Conservation (phyloP, 92 coral and sea anemone genomes). For the Zoanthus sociatus region DNA sequence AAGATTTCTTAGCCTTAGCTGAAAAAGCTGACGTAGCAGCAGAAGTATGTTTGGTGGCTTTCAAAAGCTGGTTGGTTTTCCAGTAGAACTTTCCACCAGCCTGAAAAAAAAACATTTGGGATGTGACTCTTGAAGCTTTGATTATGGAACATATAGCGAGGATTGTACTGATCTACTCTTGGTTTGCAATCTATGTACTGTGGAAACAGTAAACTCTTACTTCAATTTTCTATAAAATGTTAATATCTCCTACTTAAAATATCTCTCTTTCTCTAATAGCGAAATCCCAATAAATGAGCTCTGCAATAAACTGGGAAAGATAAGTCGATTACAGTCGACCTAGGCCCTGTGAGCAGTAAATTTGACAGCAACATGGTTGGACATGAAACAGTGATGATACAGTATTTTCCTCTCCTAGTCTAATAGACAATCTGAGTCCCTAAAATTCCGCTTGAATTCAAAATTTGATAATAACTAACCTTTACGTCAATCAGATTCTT, state of each 20-base stretch:
- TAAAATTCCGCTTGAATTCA: slow-evolving; percentile 12
- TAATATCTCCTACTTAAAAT: slow-evolving; percentile 15
- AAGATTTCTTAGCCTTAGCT: slow-evolving; percentile 6
- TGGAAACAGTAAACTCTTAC: slow-evolving; percentile 18
- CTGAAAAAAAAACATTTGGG: slow-evolving; percentile 18
- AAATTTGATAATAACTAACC: slow-evolving; percentile 15
- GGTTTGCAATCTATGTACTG: slow-evolving; percentile 33
- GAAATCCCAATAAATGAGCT: slow-evolving; percentile 31
- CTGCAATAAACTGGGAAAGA: slow-evolving; percentile 30
- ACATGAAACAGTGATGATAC: slow-evolving; percentile 20
- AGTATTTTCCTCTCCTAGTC: slow-evolving; percentile 11
- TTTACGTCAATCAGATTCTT: slow-evolving; percentile 3
- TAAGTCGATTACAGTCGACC: slow-evolving; percentile 17
- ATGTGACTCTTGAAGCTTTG: slow-evolving; percentile 27
- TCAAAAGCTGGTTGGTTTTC: slow-evolving; percentile 4
- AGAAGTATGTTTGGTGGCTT: slow-evolving; percentile 14
- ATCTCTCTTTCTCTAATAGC: slow-evolving; percentile 28
- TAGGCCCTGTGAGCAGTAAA: slow-evolving; percentile 6
- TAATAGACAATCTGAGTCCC: slow-evolving; percentile 14
- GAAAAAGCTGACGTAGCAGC: background rate
- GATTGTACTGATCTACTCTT: slow-evolving; percentile 30
- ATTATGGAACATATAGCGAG: slow-evolving; percentile 20
- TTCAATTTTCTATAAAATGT: slow-evolving; percentile 24
- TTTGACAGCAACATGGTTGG: slow-evolving; percentile 3
- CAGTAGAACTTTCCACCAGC: slow-evolving; percentile 19